A percentile compares a stretch with the other conserved stretches of the same genome.
Conservation (phyloP, 2,888 invertebrate genomes). For the Perdita meconis region DNA sequence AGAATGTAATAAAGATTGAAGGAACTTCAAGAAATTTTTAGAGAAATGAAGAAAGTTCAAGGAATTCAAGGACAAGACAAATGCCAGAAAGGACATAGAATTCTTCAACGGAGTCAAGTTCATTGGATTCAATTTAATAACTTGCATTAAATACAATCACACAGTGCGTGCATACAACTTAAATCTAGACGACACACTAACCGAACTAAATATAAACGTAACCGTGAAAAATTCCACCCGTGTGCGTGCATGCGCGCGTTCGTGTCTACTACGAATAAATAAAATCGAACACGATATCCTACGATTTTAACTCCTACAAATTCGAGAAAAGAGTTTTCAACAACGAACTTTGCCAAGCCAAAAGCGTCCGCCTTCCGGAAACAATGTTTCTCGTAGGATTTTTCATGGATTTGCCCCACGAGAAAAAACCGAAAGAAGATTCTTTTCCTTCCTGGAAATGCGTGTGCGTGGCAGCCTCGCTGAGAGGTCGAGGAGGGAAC, state of each 20-base stretch:
- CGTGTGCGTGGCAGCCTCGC: no score
- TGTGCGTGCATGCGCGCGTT: constrained; percentile 17
- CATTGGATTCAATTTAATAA: no score
- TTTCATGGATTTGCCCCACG: no score
- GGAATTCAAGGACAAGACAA: no score
- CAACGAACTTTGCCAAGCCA: constrained; percentile 21
- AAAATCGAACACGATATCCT: constrained; percentile 66
- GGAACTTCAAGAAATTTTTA: no score
- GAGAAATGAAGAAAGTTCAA: no score
- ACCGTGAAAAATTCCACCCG: constrained; percentile 56
- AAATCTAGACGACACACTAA: constrained; percentile 64
- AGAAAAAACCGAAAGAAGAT: no score
- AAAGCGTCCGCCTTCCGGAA: no score
- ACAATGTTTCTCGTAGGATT: no score
- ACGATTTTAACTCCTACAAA: constrained; percentile 72
- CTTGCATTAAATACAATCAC: constrained; percentile 73
- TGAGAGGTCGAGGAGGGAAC: no score
- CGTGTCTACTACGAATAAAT: constrained; percentile 45
- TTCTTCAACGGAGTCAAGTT: constrained; percentile 23
- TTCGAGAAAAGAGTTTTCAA: constrained; percentile 53
- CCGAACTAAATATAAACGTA: constrained; percentile 51
- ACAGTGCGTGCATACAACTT: constrained; percentile 80
- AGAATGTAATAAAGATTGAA: no score
- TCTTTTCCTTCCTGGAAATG: no score
- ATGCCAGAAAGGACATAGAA: not conserved